phyloP scores from a whole-genome alignment of 2,888 invertebrate species.

The Melieria omissa region DNA sequence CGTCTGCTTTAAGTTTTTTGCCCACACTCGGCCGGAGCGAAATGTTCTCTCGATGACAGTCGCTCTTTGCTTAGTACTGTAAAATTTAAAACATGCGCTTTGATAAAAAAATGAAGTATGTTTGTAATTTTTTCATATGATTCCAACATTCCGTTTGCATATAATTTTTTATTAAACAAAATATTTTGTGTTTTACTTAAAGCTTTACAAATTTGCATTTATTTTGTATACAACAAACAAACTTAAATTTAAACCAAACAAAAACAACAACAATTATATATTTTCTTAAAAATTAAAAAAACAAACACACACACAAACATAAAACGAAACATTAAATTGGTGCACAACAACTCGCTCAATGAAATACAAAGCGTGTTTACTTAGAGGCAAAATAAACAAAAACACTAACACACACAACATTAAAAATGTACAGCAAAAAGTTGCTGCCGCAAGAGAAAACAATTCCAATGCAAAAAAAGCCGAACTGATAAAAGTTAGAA shows the following conservation, averaged over 20 bases:
- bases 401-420: not conserved
- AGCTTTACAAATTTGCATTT: too few relatives aligned
- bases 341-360: slow-evolving; percentile 21
- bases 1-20: slow-evolving; percentile 29
- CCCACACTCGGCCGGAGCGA: not conserved
- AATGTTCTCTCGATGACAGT: slow-evolving; percentile 1
- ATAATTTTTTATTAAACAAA: too few relatives aligned
- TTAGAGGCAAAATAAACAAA: slow-evolving; percentile 22
- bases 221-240: too few relatives aligned
- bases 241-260: too few relatives aligned
- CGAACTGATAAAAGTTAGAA: too few relatives aligned
- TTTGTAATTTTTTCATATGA: slow-evolving; percentile 3
- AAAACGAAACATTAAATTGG: not conserved
- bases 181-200: too few relatives aligned
- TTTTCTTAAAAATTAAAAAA: not conserved
- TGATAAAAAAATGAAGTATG: slow-evolving; percentile 10
- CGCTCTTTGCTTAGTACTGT: slow-evolving; percentile 8
- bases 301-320: too few relatives aligned
- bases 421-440: not conserved
- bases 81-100: slow-evolving; percentile 32
- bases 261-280: too few relatives aligned
- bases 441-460: slow-evolving; percentile 2
- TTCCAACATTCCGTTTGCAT: not conserved
- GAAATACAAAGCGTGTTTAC: slow-evolving; percentile 35
- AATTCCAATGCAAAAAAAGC: not conserved